A percentile compares a stretch with the other conserved stretches of the same genome.
Evolutionary conservation across 2,797 vertebrate species (phyloP).

Genomic region (Ctenopoma multispine): DNA sequence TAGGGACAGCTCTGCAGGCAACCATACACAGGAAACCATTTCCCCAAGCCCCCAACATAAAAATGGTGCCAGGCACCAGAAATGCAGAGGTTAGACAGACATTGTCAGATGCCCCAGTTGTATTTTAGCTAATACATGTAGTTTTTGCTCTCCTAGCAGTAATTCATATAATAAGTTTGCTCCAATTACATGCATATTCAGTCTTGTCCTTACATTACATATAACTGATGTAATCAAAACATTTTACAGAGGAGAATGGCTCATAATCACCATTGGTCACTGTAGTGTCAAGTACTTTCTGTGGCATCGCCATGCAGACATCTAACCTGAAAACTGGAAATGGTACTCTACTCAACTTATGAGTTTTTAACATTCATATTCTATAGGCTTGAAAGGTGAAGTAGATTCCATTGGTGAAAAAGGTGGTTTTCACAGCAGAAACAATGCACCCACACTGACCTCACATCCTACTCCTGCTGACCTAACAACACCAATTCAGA

Average conservation of each 20-base stretch:
- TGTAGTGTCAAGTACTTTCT: neutral
- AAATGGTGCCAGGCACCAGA: constrained; percentile 47
- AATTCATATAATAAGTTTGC: constrained; percentile 35
- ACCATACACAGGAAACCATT: constrained; percentile 61
- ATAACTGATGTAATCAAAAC: neutral
- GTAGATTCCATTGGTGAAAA: neutral
- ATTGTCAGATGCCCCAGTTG: constrained; percentile 55
- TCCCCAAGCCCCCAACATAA: constrained; percentile 48
- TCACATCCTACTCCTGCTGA: neutral
- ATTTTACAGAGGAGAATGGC: neutral
- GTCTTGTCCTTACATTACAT: constrained; percentile 28
- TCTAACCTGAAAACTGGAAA: constrained; percentile 4
- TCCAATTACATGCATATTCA: constrained; percentile 16
- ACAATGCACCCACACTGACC: neutral
- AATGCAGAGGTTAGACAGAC: constrained; percentile 56
- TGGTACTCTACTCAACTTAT: neutral
- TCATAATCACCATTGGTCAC: constrained; percentile 6
- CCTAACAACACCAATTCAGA: neutral
- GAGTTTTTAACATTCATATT: neutral
- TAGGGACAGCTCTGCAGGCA: constrained; percentile 59
- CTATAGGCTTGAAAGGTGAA: constrained; percentile 7
- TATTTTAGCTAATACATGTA: constrained; percentile 57
- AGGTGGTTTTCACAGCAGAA: constrained; percentile 1
- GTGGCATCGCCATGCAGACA: neutral
- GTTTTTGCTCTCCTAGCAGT: constrained; percentile 32